A percentile compares a stretch with the other conserved stretches of the same genome.
Conservation (phyloP, 2,797 vertebrate species). For the Acanthis flammea region DNA sequence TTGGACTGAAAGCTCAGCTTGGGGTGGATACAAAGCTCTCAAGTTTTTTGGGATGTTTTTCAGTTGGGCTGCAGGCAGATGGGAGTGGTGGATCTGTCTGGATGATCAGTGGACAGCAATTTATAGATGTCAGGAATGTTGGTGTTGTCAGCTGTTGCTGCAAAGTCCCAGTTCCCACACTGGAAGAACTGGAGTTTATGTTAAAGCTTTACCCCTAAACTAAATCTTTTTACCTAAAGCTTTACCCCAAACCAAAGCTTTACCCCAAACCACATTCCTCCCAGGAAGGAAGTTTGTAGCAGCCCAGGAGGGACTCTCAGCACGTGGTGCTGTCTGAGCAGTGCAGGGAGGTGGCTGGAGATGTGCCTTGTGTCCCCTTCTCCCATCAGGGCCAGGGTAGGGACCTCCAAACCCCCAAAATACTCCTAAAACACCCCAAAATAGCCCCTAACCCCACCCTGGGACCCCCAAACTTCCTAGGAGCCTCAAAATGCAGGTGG, state of each 20-base stretch:
- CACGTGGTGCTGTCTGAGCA: not conserved
- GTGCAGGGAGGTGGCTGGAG: not conserved
- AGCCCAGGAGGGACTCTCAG: not conserved
- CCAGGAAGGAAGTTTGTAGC: not conserved
- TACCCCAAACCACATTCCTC: not conserved
- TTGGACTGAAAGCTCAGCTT: not conserved
- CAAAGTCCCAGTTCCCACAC: rapidly evolving
- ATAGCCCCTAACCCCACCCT: too few relatives aligned
- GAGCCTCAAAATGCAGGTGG: too few relatives aligned
- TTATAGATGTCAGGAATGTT: not conserved
- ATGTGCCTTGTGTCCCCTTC: not conserved
- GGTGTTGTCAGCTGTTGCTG: not conserved
- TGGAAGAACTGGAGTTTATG: not conserved
- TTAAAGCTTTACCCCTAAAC: not conserved
- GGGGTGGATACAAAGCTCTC: not conserved
- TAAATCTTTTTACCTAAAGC: not conserved
- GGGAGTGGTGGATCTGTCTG: not conserved
- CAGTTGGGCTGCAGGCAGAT: not conserved
- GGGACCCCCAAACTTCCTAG: too few relatives aligned
- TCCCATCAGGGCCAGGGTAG: not conserved
- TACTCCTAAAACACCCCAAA: too few relatives aligned
- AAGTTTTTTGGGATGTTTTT: not conserved
- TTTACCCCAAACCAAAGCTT: not conserved
- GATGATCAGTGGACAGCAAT: not conserved
- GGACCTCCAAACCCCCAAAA: too few relatives aligned